Percentiles rank a stretch among this genome's conserved stretches.
Conservation (phyloP, 1,140 invertebrate genomes). For the Drosophila pachea region DNA sequence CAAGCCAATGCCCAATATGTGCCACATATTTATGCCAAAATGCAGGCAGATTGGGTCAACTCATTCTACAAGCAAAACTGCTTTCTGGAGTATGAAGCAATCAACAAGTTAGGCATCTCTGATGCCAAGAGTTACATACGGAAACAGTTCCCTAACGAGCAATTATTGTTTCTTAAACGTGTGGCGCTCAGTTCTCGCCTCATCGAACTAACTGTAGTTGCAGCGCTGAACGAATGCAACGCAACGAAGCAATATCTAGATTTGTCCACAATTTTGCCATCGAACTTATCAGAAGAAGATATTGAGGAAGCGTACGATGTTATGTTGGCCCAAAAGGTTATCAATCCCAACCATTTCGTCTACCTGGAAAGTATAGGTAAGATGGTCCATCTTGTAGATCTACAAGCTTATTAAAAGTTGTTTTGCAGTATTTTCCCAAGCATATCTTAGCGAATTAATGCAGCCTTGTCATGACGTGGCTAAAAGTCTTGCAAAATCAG, state of each 20-base stretch:
- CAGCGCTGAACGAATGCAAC: conserved; percentile 91
- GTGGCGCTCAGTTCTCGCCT: conserved; percentile 85
- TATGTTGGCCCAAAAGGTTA: conserved; percentile 81
- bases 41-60: conserved; percentile 93
- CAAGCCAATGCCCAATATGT: conserved; percentile 90
- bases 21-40: conserved; percentile 92
- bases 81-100: conserved; percentile 95
- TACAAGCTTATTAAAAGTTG: background rate
- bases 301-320: conserved; percentile 85
- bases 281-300: conserved; percentile 88
- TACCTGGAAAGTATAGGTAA: conserved; percentile 81
- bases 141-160: conserved; percentile 87
- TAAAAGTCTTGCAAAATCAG: conserved; percentile 86
- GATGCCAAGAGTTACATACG: conserved; percentile 91
- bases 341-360: conserved; percentile 79
- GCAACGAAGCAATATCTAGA: conserved; percentile 88
- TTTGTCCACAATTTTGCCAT: conserved; percentile 88
- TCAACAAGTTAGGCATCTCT: conserved; percentile 91
- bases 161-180: conserved; percentile 86
- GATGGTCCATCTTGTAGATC: conserved; percentile 1
- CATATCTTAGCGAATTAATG: conserved; percentile 85
- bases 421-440: conserved; percentile 81
- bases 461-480: conserved; percentile 85
- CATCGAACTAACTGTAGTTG: conserved; percentile 77
- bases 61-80: conserved; percentile 96